phyloP scores from a whole-genome alignment of 2,888 invertebrate species.

The Polydrusus cervinus region DNA sequence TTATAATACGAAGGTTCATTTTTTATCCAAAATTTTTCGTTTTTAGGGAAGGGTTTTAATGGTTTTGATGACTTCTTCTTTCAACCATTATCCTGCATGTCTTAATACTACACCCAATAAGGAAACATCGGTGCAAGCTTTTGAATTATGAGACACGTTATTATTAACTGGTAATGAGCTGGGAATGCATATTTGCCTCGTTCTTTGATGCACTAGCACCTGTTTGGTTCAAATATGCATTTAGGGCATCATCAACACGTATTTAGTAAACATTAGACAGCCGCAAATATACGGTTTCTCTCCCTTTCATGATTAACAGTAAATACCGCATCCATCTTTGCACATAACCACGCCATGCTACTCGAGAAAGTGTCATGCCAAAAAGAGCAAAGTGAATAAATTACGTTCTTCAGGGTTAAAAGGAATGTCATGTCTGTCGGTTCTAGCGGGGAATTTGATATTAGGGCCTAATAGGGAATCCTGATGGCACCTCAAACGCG shows the following conservation, averaged over 20 bases:
- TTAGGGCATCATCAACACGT: neutral
- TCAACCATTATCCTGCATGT: too few species aligned
- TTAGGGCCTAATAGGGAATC: neutral
- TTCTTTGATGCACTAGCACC: neutral
- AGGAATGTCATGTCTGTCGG: slow-evolving; percentile 15
- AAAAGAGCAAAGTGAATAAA: slow-evolving; percentile 1
- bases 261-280: neutral
- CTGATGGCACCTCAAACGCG: neutral
- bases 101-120: too few species aligned
- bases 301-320: slow-evolving; percentile 14
- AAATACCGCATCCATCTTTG: slow-evolving; percentile 24
- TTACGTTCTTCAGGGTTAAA: slow-evolving; percentile 7
- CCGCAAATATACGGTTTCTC: neutral
- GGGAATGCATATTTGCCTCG: too few species aligned
- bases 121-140: too few species aligned
- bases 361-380: neutral
- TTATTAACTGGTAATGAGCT: too few species aligned
- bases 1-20: slow-evolving; percentile 10
- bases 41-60: too few species aligned
- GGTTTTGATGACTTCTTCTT: too few species aligned
- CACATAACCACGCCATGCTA: slow-evolving; percentile 2
- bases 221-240: slow-evolving; percentile 4
- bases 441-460: slow-evolving; percentile 15
- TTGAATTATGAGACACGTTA: too few species aligned
- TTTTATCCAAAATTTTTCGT: too few species aligned